Conservation (phyloP, 2,888 invertebrate genomes). For the Chirona hameri region DNA sequence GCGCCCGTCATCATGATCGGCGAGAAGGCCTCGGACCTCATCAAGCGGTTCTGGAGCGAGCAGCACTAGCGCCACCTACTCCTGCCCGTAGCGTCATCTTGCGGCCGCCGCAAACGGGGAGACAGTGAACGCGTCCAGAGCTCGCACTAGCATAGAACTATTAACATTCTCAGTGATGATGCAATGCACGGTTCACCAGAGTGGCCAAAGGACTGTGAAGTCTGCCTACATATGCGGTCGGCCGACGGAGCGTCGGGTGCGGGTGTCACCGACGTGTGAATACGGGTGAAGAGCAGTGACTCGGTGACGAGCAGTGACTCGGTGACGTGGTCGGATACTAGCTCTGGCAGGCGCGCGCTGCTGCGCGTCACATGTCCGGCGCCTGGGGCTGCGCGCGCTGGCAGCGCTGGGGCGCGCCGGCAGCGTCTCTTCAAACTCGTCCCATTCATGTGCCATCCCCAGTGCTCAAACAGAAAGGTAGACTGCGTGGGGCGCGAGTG, state of each 20-base stretch:
- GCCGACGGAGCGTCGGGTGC: neutral
- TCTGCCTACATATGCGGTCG: neutral
- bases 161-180: no score
- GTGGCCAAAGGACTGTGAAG: no score
- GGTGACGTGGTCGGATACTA: no score
- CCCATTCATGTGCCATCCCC: constrained; percentile 1
- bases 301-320: neutral
- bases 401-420: neutral
- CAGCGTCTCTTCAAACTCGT: neutral
- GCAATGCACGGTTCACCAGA: no score
- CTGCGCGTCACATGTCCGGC: no score
- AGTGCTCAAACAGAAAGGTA: neutral
- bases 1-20: constrained; percentile 71
- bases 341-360: no score
- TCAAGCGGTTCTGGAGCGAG: constrained; percentile 53
- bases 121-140: no score
- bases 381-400: neutral
- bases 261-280: no score
- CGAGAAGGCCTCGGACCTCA: constrained; percentile 82
- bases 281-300: neutral
- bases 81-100: neutral
- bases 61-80: neutral
- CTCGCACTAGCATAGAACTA: no score
- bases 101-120: no score
- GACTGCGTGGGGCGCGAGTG: neutral